A percentile compares a stretch with the other conserved stretches of the same genome.
phyloP scores from a whole-genome alignment of 1,140 invertebrate species.

The Lithobius niger region DNA sequence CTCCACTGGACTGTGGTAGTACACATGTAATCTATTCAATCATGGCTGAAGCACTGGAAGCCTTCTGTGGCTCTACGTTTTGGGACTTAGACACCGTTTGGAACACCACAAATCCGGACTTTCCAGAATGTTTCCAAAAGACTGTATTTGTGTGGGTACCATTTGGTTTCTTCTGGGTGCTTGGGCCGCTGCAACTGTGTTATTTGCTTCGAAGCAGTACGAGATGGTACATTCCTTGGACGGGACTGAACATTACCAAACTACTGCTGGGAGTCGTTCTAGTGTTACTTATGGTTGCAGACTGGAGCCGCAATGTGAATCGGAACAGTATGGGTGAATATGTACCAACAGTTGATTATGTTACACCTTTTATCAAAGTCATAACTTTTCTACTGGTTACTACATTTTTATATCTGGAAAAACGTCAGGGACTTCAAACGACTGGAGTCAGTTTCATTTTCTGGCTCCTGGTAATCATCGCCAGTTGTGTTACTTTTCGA shows the following conservation, averaged over 20 bases:
- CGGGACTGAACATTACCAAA: conserved; percentile 61
- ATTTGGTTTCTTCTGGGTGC: conserved; percentile 66
- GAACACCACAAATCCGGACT: conserved; percentile 62
- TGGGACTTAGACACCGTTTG: conserved; percentile 60
- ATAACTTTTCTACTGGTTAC: background rate
- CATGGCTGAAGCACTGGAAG: no score
- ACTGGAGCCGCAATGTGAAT: background rate
- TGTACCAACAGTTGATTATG: background rate
- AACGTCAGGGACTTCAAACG: conserved; percentile 64
- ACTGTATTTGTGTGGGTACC: conserved; percentile 76
- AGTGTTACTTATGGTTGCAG: background rate
- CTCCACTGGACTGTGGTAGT: no score
- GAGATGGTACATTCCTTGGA: conserved; percentile 67
- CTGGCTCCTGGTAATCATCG: conserved; percentile 60
- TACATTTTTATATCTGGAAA: conserved; percentile 36
- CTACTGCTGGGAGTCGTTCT: conserved; percentile 35
- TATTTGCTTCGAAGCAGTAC: conserved; percentile 58
- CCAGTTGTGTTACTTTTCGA: conserved; percentile 56
- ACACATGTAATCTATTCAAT: no score
- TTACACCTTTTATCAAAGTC: background rate
- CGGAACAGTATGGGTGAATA: background rate
- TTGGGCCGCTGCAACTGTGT: conserved; percentile 51
- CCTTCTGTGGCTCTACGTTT: no score
- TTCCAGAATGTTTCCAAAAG: conserved; percentile 75
- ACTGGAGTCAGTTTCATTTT: conserved; percentile 82